Conservation (phyloP, 1,140 invertebrate genomes). For the Caenorhabditis briggsae region DNA sequence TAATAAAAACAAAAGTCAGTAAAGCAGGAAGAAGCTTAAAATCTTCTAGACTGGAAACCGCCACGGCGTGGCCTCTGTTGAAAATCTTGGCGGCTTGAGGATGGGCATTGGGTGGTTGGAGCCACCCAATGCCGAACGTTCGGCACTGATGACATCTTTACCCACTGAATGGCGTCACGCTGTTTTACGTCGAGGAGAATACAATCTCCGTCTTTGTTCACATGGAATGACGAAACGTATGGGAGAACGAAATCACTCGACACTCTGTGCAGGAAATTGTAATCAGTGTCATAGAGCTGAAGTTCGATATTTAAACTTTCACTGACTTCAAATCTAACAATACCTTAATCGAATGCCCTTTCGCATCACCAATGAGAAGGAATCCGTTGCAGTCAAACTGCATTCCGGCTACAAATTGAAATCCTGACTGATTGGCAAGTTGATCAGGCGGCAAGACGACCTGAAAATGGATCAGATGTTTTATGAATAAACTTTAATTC, state of each 20-base stretch:
- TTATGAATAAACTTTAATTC: not conserved
- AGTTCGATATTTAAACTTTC: not conserved
- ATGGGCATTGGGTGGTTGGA: not conserved
- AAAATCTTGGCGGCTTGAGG: not conserved
- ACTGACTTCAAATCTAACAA: not conserved
- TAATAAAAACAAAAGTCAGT: too few relatives aligned
- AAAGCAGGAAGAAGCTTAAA: too few relatives aligned
- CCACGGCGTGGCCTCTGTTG: not conserved
- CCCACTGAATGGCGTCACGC: not conserved
- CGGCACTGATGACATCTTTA: not conserved
- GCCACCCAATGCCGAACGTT: not conserved
- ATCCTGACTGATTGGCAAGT: slow-evolving; percentile 6
- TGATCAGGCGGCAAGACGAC: not conserved
- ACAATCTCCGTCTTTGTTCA: not conserved
- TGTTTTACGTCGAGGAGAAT: not conserved
- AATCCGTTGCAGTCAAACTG: slow-evolving; percentile 6
- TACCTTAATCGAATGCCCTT: slow-evolving; percentile 38
- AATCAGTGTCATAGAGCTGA: slow-evolving; percentile 20
- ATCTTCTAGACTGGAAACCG: not conserved
- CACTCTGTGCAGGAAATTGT: slow-evolving; percentile 20
- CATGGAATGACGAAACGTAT: slow-evolving; percentile 20
- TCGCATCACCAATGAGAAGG: slow-evolving; percentile 23
- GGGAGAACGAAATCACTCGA: slow-evolving; percentile 19
- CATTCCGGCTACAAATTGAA: slow-evolving; percentile 14
- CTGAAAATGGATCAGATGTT: not conserved